These are phyloP conservation scores for Apodemia mormo DNA, from an alignment of 2,888 invertebrate species.

Conservation along the genomic window DNA sequence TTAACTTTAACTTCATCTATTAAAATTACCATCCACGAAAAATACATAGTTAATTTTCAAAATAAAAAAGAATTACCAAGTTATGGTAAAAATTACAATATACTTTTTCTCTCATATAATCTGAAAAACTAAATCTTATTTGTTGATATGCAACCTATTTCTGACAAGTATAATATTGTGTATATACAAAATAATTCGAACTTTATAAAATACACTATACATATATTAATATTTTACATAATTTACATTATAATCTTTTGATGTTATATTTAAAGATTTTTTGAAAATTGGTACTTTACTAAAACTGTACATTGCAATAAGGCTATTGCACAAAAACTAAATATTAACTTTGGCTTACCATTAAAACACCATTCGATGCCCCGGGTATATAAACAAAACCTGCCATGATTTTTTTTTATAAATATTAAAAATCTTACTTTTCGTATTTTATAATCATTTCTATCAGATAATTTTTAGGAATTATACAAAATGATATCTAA, in stretches of 20 bases:
- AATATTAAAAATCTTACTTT: neutral
- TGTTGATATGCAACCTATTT: slow-evolving; percentile 54
- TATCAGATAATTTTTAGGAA: neutral
- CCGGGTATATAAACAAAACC: slow-evolving; percentile 26
- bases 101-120: slow-evolving; percentile 34
- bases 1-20: slow-evolving; percentile 58
- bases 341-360: slow-evolving; percentile 79
- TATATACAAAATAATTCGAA: slow-evolving; percentile 64
- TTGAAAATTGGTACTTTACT: slow-evolving; percentile 58
- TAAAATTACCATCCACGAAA: slow-evolving; percentile 70
- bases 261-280: slow-evolving; percentile 54
- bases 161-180: slow-evolving; percentile 49
- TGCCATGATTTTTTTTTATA: neutral
- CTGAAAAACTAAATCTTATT: slow-evolving; percentile 44
- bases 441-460: neutral
- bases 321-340: slow-evolving; percentile 78
- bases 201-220: slow-evolving; percentile 65
- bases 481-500: slow-evolving; percentile 23
- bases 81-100: slow-evolving; percentile 21
- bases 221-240: slow-evolving; percentile 62
- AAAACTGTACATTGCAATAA: slow-evolving; percentile 77
- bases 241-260: slow-evolving; percentile 67
- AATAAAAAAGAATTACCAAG: slow-evolving; percentile 20
- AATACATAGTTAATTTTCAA: slow-evolving; percentile 31
- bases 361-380: slow-evolving; percentile 57